These are phyloP conservation scores for Drosophila melanocephala DNA, from an alignment of 2,888 invertebrate species.

Conservation along the genomic window DNA sequence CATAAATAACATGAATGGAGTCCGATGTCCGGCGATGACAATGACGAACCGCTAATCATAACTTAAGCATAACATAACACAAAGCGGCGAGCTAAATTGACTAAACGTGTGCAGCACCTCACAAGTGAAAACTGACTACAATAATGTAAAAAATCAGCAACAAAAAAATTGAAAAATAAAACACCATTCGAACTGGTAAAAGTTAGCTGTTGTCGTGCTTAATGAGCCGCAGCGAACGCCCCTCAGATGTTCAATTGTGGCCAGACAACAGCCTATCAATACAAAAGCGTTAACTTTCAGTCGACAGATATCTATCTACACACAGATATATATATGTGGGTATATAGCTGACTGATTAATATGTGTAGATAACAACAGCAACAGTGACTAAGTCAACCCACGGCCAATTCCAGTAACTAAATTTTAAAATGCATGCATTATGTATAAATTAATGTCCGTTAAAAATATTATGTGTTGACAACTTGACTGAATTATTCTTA, in stretches of 20 bases:
- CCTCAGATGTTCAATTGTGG: conserved; percentile 40
- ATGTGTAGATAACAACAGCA: not conserved
- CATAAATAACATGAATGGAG: conserved; percentile 49
- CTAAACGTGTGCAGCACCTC: conserved; percentile 67
- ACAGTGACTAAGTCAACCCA: not conserved
- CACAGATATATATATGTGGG: not conserved
- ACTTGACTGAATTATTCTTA: not conserved
- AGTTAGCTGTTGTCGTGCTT: conserved; percentile 54
- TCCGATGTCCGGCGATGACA: conserved; percentile 48
- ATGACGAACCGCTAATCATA: conserved; percentile 77
- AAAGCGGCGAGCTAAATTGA: conserved; percentile 39
- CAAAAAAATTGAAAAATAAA: conserved; percentile 15
- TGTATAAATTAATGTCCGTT: not conserved
- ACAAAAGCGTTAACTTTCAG: conserved; percentile 10
- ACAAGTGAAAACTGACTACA: conserved; percentile 68
- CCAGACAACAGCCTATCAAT: conserved; percentile 26
- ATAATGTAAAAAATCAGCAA: conserved; percentile 46
- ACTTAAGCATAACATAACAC: conserved; percentile 67
- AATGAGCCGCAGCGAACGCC: conserved; percentile 63
- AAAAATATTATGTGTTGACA: not conserved
- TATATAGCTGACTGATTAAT: not conserved
- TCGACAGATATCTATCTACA: not conserved
- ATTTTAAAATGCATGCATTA: not conserved
- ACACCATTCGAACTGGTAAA: conserved; percentile 57
- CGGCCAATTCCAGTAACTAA: not conserved